Base-by-base conservation (phyloP, 2,797 vertebrate genomes). In the Galaxias olidus region DNA sequence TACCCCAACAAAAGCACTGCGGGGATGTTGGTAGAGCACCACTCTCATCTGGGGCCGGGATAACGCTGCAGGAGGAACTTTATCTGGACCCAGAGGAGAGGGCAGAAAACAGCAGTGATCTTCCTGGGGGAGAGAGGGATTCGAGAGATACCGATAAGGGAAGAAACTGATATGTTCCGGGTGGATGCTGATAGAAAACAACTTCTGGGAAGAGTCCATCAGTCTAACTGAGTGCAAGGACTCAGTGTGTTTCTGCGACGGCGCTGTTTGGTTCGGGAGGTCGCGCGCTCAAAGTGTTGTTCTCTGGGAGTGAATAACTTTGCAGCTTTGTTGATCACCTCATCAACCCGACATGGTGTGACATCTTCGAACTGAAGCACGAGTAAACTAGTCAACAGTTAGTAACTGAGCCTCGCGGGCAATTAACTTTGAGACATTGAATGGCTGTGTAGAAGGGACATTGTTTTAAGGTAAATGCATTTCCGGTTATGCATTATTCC, bases 1-100 rank as follows among this genome's bases (percentile, higher is more conserved):
- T n/a, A n/a, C n/a, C n/a, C n/a, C n/a, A 76, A 64, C 54, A 71
- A 84, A 89, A 86, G 75, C 76, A 72, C 83, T 76, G 81, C 76
- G 69, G 84, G 84, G 83, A 86, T 85, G 84, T 81, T 85, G 81
- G 81, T 75, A 61, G 71, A 82, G 76, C 74, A 8, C 57, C 69
- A 59, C 55, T 86, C 78, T 85, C 77, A 68, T 85, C 77, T 78
- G 72, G 83, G 82, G 74, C 14, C 57, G 69, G 68, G 66, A 79
- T 59, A 60, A 72, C 80, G 68, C 67, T 52, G 19, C 78, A 42
- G 63, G 70, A 63, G 73, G 63, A 79, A 76, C 75, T 71, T 68
- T 74, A 80, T 84, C 74, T 79, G 81, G 75, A 76, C 71, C 60
- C 65, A 66, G 56, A 61, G 75, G 50, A 43, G 49, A 71, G 56